Percentiles rank a stretch among this genome's conserved stretches.
These are phyloP conservation scores for Pseudomugil gertrudae DNA, from an alignment of 2,797 vertebrate species.

Conservation along the genomic window DNA sequence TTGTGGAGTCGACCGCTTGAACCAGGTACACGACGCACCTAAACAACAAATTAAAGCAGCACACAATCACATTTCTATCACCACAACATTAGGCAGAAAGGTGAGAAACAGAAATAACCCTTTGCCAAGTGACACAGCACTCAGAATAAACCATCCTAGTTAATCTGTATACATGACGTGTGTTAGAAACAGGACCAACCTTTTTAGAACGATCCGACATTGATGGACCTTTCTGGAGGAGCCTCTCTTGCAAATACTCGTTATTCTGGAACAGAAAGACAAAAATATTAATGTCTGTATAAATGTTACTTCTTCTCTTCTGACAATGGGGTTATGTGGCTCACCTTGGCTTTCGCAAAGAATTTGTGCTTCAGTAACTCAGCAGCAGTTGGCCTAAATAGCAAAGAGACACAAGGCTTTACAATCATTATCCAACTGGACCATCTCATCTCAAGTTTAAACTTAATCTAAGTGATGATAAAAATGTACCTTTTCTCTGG, in stretches of 20 bases:
- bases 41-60: background rate
- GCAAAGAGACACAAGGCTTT: conserved; percentile 25
- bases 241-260: conserved; percentile 91
- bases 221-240: conserved; percentile 90
- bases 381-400: conserved; percentile 92
- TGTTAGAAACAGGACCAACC: conserved; percentile 76
- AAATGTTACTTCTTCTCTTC: conserved; percentile 7
- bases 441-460: conserved; percentile 3
- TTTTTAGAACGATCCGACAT: conserved; percentile 94
- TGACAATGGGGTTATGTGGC: background rate
- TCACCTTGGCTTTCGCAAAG: conserved; percentile 96
- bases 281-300: conserved; percentile 4
- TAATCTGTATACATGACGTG: background rate
- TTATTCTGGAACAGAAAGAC: conserved; percentile 84
- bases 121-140: background rate
- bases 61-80: background rate
- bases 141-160: background rate
- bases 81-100: background rate
- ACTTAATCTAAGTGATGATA: background rate
- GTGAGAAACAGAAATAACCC: conserved; percentile 16
- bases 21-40: conserved; percentile 94
- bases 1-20: conserved; percentile 96
- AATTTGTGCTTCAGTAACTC: conserved; percentile 95
- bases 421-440: conserved; percentile 5
- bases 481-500: conserved; percentile 92